phyloP scores from a whole-genome alignment of 2,888 invertebrate genomes.

The Cetonia aurata region DNA sequence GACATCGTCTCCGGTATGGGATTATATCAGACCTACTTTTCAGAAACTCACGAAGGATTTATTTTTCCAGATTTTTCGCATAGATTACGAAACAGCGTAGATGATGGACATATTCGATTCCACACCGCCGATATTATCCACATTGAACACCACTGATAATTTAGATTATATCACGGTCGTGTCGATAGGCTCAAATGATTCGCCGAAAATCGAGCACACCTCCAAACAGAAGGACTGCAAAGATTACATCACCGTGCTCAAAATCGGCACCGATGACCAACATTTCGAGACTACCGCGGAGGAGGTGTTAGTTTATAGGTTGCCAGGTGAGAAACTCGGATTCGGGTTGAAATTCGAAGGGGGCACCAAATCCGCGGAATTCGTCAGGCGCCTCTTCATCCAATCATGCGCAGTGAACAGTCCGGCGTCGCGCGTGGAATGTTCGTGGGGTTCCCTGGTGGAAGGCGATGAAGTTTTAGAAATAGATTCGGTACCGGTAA shows the following conservation, averaged over 20 bases:
- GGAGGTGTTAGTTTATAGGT: constrained; percentile 83
- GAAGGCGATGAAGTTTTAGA: constrained; percentile 92
- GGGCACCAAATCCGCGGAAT: constrained; percentile 84
- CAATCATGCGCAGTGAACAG: constrained; percentile 90
- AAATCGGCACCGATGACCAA: constrained; percentile 68
- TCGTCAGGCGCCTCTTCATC: constrained; percentile 85
- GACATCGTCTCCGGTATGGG: constrained; percentile 10
- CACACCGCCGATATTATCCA: constrained; percentile 2
- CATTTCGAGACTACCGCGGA: constrained; percentile 58
- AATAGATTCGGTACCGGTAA: constrained; percentile 85
- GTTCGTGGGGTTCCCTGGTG: constrained; percentile 86
- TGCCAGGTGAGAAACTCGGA: constrained; percentile 91
- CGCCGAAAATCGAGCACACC: constrained; percentile 53
- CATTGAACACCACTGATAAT: constrained; percentile 50
- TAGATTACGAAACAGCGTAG: neutral
- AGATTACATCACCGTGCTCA: constrained; percentile 73
- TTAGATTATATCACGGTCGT: constrained; percentile 74
- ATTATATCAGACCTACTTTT: constrained; percentile 17
- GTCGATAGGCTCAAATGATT: constrained; percentile 69
- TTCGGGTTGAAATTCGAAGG: constrained; percentile 94
- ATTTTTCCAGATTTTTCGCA: constrained; percentile 13
- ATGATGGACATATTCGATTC: constrained; percentile 25
- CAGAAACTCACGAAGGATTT: neutral
- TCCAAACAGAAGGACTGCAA: constrained; percentile 55
- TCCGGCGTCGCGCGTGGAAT: constrained; percentile 85